Evolutionary conservation across 2,113 vertebrate species (phyloP).

Genomic region (Morone chrysops): DNA sequence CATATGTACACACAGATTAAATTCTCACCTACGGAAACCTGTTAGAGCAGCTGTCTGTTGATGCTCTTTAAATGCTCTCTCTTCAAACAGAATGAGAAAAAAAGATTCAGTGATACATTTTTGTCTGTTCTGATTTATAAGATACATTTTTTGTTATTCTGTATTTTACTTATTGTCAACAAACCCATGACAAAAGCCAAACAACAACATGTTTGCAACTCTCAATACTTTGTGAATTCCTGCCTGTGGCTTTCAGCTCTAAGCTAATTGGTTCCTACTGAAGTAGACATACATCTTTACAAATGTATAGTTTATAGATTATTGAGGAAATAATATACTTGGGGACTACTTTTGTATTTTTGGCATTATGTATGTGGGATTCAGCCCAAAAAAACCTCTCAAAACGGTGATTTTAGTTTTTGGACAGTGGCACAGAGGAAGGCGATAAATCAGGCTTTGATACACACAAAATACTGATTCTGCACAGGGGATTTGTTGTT

Average conservation of each 20-base stretch:
- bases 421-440: background rate
- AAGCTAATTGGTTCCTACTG: background rate
- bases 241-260: background rate
- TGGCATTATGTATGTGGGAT: background rate
- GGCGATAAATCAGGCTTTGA: too few species aligned
- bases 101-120: background rate
- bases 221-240: too few species aligned
- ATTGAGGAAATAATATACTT: too few species aligned
- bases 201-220: too few species aligned
- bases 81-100: background rate
- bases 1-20: slow-evolving; percentile 48
- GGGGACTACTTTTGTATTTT: background rate
- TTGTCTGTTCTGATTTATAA: too few species aligned
- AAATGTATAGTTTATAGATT: too few species aligned
- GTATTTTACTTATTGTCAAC: too few species aligned
- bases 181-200: too few species aligned
- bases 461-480: too few species aligned
- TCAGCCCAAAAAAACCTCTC: too few species aligned
- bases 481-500: too few species aligned
- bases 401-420: background rate
- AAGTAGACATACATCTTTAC: background rate
- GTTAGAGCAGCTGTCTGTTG: slow-evolving; percentile 33
- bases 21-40: slow-evolving; percentile 36
- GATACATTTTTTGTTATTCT: too few species aligned
- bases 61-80: slow-evolving; percentile 12